Evolutionary conservation across 2,797 vertebrate genomes (phyloP), one percentile per base, ranked within the genome.

Genomic region (Tamandua tetradactyla): DNA sequence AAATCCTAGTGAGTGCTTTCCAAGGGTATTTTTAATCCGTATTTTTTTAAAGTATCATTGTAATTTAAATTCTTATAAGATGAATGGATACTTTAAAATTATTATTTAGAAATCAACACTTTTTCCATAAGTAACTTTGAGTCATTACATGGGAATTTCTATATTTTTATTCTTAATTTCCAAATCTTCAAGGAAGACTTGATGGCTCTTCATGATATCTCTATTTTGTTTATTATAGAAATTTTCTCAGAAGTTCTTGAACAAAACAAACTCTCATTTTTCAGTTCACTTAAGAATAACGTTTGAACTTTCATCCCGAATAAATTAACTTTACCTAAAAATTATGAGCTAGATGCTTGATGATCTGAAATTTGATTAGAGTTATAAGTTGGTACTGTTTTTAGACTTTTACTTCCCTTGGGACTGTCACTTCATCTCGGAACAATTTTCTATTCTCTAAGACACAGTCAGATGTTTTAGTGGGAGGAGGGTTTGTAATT

Each of bases 401-500:
- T 91, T 95, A 91, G 49, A 35, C 75, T 87, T 94, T 85, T 79
- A 20, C 90, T 87, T 96, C 93, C 68, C 87, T 32, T 49, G 88
- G 71, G 96, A 97, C 76, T 72, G 80, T 91, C 93, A 94, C 89
- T 95, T 95, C 94, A 93, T 96, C 94, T 91, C 81, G 20, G 80
- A 96, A 94, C 86, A 94, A 69, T 96, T 91, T 97, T 95, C 94
- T 96, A 0, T 97, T 95, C 57, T 94, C 25, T 92, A 89, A 95
- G 97, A 93, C 95, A 95, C 84, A 93, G 96, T 97, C 95, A 69
- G 30, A 97, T 95, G 93, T 96, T 96, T 94, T 96, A 94, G 92
- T 97, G 96, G 94, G 94, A 96, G 57, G 96, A 96, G 62, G 97
- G 59, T 95, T 97, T 97, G 96, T 97, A 98, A 96, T 98, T 98